Evolutionary conservation across 2,113 vertebrate species (phyloP).

Genomic region (Mola mola): DNA sequence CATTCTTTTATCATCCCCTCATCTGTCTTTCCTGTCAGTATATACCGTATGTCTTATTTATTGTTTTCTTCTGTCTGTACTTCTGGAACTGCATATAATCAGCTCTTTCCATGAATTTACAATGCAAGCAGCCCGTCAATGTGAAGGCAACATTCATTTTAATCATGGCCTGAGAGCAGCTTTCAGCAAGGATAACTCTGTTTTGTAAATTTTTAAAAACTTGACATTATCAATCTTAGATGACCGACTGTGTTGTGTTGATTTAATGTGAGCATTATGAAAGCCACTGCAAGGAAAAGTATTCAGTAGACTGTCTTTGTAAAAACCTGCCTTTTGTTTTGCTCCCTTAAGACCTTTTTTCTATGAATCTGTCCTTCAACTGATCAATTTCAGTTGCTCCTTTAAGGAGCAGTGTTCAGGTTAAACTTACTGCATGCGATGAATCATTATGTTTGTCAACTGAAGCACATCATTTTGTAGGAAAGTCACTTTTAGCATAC

Average conservation of each 20-base stretch:
- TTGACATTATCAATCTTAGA: conserved; percentile 24
- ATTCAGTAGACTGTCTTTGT: no score
- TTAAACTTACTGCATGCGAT: no score
- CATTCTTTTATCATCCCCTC: conserved; percentile 19
- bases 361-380: no score
- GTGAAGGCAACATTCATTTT: conserved; percentile 34
- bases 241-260: conserved; percentile 3
- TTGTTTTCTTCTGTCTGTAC: conserved; percentile 23
- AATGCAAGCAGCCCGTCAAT: conserved; percentile 28
- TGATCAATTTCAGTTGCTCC: no score
- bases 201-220: conserved; percentile 32
- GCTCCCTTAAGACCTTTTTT: no score
- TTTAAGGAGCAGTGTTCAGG: no score
- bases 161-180: conserved; percentile 37
- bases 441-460: no score
- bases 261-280: no score
- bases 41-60: conserved; percentile 50
- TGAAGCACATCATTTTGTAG: no score
- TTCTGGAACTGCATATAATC: conserved; percentile 50
- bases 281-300: no score
- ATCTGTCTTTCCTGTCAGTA: conserved; percentile 31
- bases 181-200: conserved; percentile 39
- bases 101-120: conserved; percentile 39
- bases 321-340: no score
- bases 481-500: no score